Evolutionary conservation across 2,113 vertebrate genomes (phyloP), one percentile per base, ranked within the genome.

Genomic region (Ptilonorhynchus violaceus): DNA sequence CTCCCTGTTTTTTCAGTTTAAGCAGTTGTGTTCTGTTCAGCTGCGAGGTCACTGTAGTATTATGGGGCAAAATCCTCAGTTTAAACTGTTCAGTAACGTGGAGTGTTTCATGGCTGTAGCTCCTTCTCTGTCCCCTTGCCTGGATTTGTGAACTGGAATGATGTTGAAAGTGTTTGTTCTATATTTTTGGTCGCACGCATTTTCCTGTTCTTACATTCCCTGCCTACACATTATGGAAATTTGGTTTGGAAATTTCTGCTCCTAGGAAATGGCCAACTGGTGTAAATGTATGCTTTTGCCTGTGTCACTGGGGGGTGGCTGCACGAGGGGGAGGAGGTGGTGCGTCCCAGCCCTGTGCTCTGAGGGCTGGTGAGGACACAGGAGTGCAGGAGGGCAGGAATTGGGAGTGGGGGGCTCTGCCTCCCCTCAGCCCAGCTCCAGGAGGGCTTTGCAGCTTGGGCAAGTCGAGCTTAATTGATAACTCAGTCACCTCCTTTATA

Each of bases 91-190:
- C 18, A 18, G 0, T 52, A 27, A 41, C 52, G 31, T 6, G 63
- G 59, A 55, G 31, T 27, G 19, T 70, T 81, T 62, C 20, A 10
- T 70, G 92, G 79, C 92, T 82, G 81, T n/a, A 10, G 30, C 82
- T 89, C 13, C 81, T 72, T 63, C 2, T 13, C 15, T 84, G 78
- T 84, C 69, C 60, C 35, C 46, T 62, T 39, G 52, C 20, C 11
- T 56, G 68, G 37, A 12, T 78, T 18, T 68, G 69, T 93, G 88
- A 96, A 79, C 95, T 95, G 96, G 91, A 95, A 68, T 85, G 28
- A 35, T 53, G 56, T 7, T 64, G 72, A 1, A 24, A 41, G 56
- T 49, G 53, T 70, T 66, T 74, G 81, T 30, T 67, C 85, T 62
- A 0, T 46, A 12, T 90, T 87, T 70, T 37, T 9, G 49, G 20